phyloP scores from a whole-genome alignment of 2,797 vertebrate species.

The Lagorchestes hirsutus region DNA sequence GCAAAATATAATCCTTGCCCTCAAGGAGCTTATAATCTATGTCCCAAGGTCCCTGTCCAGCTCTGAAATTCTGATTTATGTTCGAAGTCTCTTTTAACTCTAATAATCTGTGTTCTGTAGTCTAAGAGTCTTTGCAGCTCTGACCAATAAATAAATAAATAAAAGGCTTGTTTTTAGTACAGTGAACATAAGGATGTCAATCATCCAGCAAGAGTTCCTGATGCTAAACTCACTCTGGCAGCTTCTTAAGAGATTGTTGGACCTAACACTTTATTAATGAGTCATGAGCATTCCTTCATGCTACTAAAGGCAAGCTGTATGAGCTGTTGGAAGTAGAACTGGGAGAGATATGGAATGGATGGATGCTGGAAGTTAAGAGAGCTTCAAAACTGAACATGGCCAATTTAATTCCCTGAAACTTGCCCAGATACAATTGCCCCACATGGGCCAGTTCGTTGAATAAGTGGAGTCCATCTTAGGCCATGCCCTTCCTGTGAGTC shows the following conservation, averaged over 20 bases:
- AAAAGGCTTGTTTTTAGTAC: background rate
- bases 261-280: background rate
- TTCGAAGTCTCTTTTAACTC: background rate
- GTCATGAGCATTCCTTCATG: background rate
- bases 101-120: background rate
- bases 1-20: background rate
- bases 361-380: background rate
- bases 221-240: background rate
- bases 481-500: background rate
- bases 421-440: background rate
- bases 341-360: background rate
- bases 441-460: background rate
- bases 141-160: background rate
- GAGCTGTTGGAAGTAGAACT: background rate
- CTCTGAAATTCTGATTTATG: background rate
- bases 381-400: background rate
- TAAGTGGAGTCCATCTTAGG: background rate
- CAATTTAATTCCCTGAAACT: background rate
- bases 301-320: background rate
- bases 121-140: background rate
- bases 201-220: background rate
- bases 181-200: background rate
- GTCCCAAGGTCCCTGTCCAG: background rate
- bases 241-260: background rate
- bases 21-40: background rate